A percentile compares a stretch with the other conserved stretches of the same genome.
Evolutionary conservation across 2,888 invertebrate species (phyloP).

Genomic region (Sepioteuthis lessoniana): DNA sequence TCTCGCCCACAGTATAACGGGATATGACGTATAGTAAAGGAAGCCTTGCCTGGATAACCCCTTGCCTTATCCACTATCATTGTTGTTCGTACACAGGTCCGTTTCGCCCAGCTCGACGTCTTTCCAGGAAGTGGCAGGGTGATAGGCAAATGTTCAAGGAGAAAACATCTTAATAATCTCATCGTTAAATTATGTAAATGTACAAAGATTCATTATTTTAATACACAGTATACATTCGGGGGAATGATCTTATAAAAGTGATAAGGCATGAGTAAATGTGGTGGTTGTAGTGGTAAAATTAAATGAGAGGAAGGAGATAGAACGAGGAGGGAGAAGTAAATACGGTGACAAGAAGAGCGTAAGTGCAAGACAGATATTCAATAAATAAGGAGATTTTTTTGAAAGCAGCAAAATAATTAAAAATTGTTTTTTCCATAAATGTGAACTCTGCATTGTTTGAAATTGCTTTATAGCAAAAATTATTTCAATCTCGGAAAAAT

Average conservation of each 20-base stretch:
- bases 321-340: neutral
- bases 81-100: neutral
- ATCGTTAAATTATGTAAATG: constrained; percentile 8
- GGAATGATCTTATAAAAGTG: neutral
- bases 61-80: neutral
- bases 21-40: neutral
- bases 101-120: neutral
- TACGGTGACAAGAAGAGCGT: neutral
- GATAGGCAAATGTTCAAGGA: neutral
- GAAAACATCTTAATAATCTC: neutral
- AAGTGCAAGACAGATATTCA: neutral
- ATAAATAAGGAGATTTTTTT: too few species aligned
- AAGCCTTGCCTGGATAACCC: neutral
- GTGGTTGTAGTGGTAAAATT: neutral
- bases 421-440: too few species aligned
- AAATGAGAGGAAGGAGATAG: neutral
- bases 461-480: too few species aligned
- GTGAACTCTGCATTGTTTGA: too few species aligned
- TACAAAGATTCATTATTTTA: constrained; percentile 11
- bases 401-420: too few species aligned
- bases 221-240: neutral
- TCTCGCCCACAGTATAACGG: neutral
- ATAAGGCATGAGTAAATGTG: neutral
- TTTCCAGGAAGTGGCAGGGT: neutral
- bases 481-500: too few species aligned